phyloP scores from a whole-genome alignment of 1,140 invertebrate genomes.

The Achatina immaculata region DNA sequence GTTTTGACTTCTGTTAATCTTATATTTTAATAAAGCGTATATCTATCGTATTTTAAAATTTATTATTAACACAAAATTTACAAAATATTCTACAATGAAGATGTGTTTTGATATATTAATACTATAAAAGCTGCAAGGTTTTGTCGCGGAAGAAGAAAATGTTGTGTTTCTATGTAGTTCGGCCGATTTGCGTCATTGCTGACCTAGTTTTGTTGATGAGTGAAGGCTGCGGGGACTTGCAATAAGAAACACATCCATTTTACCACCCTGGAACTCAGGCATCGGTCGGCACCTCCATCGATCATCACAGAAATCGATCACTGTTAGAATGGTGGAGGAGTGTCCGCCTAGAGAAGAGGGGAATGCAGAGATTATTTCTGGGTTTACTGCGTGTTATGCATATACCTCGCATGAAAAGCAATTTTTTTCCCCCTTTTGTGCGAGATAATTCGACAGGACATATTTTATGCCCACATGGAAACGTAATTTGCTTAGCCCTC shows the following conservation, averaged over 20 bases:
- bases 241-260: constrained; percentile 10
- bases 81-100: not conserved
- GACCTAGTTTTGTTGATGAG: constrained; percentile 46
- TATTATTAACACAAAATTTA: not conserved
- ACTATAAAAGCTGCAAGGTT: not conserved
- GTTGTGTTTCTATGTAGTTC: constrained; percentile 45
- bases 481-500: too few species aligned
- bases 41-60: too few species aligned
- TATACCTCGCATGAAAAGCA: not conserved
- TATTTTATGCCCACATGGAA: too few species aligned
- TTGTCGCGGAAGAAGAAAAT: constrained; percentile 40
- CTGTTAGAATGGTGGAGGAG: constrained; percentile 3
- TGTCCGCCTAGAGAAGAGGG: not conserved
- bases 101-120: too few species aligned
- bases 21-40: too few species aligned
- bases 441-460: too few species aligned
- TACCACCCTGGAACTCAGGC: constrained; percentile 16
- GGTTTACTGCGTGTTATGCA: constrained; percentile 4
- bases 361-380: constrained; percentile 13
- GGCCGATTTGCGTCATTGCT: constrained; percentile 53
- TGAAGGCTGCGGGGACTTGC: constrained; percentile 20
- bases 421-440: not conserved
- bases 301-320: constrained; percentile 28
- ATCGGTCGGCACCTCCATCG: constrained; percentile 16
- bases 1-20: constrained; percentile 18